Conservation (phyloP, 2,113 vertebrate genomes). For the Chinchilla lanigera region DNA sequence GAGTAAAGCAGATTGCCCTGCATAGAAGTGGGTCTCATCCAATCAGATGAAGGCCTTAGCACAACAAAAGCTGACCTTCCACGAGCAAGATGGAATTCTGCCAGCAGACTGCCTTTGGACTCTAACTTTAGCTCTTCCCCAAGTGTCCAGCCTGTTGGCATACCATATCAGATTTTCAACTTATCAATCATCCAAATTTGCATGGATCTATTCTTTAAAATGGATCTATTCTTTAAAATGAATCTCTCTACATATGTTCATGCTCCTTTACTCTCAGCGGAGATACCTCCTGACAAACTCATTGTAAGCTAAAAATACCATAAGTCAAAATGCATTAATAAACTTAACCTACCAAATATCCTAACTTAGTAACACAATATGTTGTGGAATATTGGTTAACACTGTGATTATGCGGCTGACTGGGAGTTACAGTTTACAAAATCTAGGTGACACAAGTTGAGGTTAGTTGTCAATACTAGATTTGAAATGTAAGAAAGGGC, state of each 20-base stretch:
- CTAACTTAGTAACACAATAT: not conserved
- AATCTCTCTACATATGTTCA: not conserved
- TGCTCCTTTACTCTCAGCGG: not conserved
- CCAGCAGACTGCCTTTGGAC: not conserved
- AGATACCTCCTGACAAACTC: not conserved
- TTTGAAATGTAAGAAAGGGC: not conserved
- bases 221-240: not conserved
- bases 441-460: not conserved
- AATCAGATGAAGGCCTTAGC: not conserved
- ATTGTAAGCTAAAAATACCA: not conserved
- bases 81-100: not conserved
- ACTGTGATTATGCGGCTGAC: not conserved
- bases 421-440: not conserved
- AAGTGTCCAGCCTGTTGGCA: not conserved
- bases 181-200: not conserved
- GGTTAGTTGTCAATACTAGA: not conserved
- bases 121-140: not conserved
- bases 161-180: not conserved
- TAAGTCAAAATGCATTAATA: not conserved
- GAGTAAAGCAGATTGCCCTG: not conserved
- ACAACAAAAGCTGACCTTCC: not conserved
- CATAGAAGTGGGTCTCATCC: not conserved
- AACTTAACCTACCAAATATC: not conserved
- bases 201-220: not conserved
- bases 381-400: not conserved